Base-by-base conservation (phyloP, 2,888 invertebrate genomes). In the Sesamia inferens region DNA sequence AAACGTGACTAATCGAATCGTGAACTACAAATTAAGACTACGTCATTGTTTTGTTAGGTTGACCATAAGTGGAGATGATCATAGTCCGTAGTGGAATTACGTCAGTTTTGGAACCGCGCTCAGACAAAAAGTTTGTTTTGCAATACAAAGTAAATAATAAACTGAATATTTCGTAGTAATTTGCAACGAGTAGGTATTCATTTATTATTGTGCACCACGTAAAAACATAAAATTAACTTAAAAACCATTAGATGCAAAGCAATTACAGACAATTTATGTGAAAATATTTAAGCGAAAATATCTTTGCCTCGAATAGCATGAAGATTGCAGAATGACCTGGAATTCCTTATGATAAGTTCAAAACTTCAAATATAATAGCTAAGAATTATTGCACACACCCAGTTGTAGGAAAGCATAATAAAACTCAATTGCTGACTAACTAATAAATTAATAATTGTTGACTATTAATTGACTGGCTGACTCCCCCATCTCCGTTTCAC, bases 1-100 rank as follows among this genome's bases (percentile, higher is more conserved):
- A 66, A 71, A 39, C 73, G 78, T 80, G 83, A 87, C 79, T 87
- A 87, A 87, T 77, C 59, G 31, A 69, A 78, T 64, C 74, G 68
- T 58, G 68, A 72, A 76, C 74, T 51, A 70, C 81, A 78, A 78
- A 82, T 76, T 80, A 75, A 48, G 59, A 44, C 51, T 64, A 66
- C 82, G 80, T 84, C 82, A 84, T 78, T 58, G 59, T 62, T 78
- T 67, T 76, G 74, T 68, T 54, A 55, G 14, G 67, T 74, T 74
- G 57, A 61, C 85, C 68, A 74, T 82, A 86, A 73, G 58, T 75
- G 72, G 82, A 68, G 19, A 61, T 58, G 47, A 55, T 68, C 65
- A 75, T 68, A 63, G 47, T 61, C 57, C 42, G 11, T 57, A 67
- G 31, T 42, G 48, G 14, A 54, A 42, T 76, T 74, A 71, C 83